Base-by-base conservation (phyloP, 2,888 invertebrate species). In the Pristionchus maxplancki region DNA sequence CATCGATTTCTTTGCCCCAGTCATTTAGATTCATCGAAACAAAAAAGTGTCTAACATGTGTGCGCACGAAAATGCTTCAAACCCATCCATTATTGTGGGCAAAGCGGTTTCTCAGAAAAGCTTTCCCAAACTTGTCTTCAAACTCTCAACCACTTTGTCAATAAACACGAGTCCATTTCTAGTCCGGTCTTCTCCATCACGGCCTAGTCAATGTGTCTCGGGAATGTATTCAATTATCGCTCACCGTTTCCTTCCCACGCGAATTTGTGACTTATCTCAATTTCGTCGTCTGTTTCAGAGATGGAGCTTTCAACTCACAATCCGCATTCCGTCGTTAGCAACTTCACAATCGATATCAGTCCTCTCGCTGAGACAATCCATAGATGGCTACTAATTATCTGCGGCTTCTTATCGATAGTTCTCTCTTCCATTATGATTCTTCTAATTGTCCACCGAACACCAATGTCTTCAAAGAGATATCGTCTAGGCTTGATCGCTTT, bases 291-390 rank as follows among this genome's bases (percentile, higher is more conserved):
- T 67, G n/a, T 11, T 78, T 78, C 48, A 78, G 44, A 4, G 1
- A 78, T 78, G 78, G 40, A 44, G n/a, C 15, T 1, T 6, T 28
- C 78, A 24, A 78, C 28, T 44, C n/a, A 13, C n/a, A 78, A 78
- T 78, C 78, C 78, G 1, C 37, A 78, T 34, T 78, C 78, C 78
- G 20, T 78, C 24, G 37, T 78, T 34, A 78, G 44, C 40, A 78
- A 78, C 37, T 78, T 78, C 78, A 78, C 78, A 15, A 20, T 78
- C 28, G 44, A 24, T 15, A 78, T 78, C 15, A 78, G 78, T 78
- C 48, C 44, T 6, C n/a, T 44, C 13, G 78, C 8, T 11, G 78
- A 78, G 78, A 40, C 44, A 4, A 9, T 78, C 20, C 78, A 78
- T 40, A 48, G 40, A n/a, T 78, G 78, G 78, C 44, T 78, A 2